Percentiles rank a stretch among this genome's conserved stretches.
These are phyloP conservation scores for Momotus momota DNA, from an alignment of 2,797 vertebrate genomes.

Conservation along the genomic window DNA sequence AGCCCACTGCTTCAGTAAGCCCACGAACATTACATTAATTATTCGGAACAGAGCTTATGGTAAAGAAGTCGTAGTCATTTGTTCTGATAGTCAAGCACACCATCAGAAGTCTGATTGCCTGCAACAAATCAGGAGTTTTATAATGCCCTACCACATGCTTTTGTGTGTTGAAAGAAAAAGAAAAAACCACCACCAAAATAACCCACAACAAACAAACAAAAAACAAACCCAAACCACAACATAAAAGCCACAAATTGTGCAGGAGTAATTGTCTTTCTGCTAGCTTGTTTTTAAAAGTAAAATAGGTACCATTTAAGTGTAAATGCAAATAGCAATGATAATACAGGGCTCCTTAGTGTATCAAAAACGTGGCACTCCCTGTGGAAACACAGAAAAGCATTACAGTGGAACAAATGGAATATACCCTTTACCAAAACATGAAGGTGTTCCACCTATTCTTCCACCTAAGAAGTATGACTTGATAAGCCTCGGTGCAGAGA, in stretches of 20 bases:
- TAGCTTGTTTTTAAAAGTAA: slow-evolving; percentile 33
- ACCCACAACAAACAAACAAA: neutral
- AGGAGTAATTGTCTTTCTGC: slow-evolving; percentile 13
- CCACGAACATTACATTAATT: slow-evolving; percentile 65
- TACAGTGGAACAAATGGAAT: neutral
- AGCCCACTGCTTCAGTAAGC: slow-evolving; percentile 41
- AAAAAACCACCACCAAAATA: neutral
- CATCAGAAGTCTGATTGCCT: slow-evolving; percentile 41
- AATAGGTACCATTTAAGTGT: neutral
- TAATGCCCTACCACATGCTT: neutral
- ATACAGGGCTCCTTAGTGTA: neutral
- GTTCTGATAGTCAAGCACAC: slow-evolving; percentile 36
- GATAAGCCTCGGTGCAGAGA: neutral
- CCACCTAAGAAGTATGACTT: neutral
- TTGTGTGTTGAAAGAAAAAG: neutral
- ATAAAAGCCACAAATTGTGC: neutral
- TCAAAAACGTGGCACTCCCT: neutral
- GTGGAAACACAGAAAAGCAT: neutral
- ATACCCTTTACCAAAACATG: neutral
- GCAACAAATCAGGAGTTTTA: slow-evolving; percentile 38
- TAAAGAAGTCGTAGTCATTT: slow-evolving; percentile 35
- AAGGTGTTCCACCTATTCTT: neutral
- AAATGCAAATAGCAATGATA: slow-evolving; percentile 26
- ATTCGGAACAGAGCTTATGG: slow-evolving; percentile 33
- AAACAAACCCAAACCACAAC: neutral